Evolutionary conservation across 1,140 invertebrate species (phyloP).

Genomic region (Epicauta chinensis): DNA sequence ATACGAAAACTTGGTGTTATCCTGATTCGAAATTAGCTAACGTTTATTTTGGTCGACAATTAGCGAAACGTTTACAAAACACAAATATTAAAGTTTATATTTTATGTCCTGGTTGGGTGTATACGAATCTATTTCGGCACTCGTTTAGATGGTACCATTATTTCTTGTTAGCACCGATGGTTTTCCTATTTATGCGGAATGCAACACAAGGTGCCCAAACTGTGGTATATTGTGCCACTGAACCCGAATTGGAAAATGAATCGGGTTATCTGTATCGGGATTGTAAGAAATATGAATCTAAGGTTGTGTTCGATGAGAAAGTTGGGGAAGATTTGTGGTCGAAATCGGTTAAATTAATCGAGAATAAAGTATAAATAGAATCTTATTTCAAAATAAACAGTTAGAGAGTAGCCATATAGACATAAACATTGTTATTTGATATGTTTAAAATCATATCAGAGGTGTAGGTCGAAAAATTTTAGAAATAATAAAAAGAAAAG

Average conservation of each 20-base stretch:
- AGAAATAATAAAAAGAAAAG: no score
- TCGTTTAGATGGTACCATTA: conserved; percentile 64
- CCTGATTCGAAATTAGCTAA: conserved; percentile 76
- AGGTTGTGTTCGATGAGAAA: conserved; percentile 54
- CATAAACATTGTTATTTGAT: no score
- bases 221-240: conserved; percentile 66
- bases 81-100: conserved; percentile 63
- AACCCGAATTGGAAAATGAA: conserved; percentile 54
- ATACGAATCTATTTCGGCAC: conserved; percentile 68
- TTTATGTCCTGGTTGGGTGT: conserved; percentile 79
- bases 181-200: conserved; percentile 63
- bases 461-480: no score
- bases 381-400: no score
- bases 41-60: conserved; percentile 58
- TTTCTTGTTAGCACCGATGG: conserved; percentile 60
- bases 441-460: no score
- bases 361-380: conserved; percentile 9
- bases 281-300: conserved; percentile 59
- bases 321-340: conserved; percentile 63
- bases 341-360: conserved; percentile 52
- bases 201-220: conserved; percentile 73
- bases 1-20: conserved; percentile 58
- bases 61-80: conserved; percentile 52
- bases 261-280: conserved; percentile 66
- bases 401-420: no score